phyloP scores from a whole-genome alignment of 2,797 vertebrate species.

The Mionectes olivaceus region DNA sequence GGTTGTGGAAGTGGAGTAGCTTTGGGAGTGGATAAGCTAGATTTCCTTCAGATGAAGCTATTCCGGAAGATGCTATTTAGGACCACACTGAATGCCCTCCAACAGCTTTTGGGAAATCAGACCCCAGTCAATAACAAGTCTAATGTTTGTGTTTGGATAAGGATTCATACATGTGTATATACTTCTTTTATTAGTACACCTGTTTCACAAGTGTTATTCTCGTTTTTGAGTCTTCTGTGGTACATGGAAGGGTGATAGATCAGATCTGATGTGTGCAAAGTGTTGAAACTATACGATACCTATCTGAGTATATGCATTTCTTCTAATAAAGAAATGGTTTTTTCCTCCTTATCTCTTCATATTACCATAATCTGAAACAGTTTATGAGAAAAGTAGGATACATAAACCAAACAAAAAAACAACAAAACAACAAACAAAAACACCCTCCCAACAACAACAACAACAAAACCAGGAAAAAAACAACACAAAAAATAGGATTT shows the following conservation, averaged over 20 bases:
- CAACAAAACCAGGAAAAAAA: fast-evolving
- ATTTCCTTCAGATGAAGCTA: not conserved
- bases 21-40: not conserved
- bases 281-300: not conserved
- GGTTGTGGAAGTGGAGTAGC: not conserved
- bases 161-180: fast-evolving
- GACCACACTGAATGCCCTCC: not conserved
- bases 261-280: not conserved
- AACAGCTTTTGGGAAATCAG: not conserved
- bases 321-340: fast-evolving
- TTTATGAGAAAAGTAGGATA: not conserved
- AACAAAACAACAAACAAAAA: not conserved
- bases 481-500: not conserved
- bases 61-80: not conserved
- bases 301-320: not conserved
- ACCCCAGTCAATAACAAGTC: not conserved
- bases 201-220: not conserved
- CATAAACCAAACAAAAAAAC: not conserved
- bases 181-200: not conserved
- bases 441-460: too few relatives aligned
- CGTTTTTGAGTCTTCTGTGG: not conserved
- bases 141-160: not conserved
- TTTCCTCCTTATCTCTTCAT: not conserved
- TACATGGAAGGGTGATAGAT: not conserved
- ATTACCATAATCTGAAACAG: not conserved